phyloP scores from a whole-genome alignment of 2,113 vertebrate species.

The Mugil cephalus region DNA sequence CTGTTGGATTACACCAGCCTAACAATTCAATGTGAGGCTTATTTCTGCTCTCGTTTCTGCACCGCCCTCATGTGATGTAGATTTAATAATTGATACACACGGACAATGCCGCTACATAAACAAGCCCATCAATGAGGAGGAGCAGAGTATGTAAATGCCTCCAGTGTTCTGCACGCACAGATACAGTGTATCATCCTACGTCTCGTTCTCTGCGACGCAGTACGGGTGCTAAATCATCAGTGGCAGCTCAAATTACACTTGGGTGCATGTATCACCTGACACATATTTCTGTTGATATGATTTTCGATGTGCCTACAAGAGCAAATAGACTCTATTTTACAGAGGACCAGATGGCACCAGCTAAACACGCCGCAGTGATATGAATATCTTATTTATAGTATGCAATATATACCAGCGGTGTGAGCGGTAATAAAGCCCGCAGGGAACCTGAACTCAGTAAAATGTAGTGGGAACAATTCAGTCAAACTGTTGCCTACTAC shows the following conservation, averaged over 20 bases:
- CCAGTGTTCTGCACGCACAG: constrained; percentile 9
- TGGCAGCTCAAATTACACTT: constrained; percentile 50
- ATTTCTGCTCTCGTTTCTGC: neutral
- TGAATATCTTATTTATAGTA: constrained; percentile 38
- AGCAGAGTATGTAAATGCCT: constrained; percentile 52
- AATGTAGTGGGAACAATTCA: constrained; percentile 43
- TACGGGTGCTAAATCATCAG: constrained; percentile 46
- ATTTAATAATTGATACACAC: no score
- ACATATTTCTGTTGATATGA: constrained; percentile 7
- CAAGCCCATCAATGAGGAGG: constrained; percentile 24
- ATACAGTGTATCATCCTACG: constrained; percentile 22
- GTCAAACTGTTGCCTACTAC: constrained; percentile 10
- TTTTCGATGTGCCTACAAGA: neutral
- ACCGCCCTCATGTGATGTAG: neutral
- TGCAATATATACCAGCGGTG: constrained; percentile 22
- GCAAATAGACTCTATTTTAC: constrained; percentile 12
- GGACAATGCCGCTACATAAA: no score
- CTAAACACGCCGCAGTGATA: constrained; percentile 9
- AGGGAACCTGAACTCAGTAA: constrained; percentile 42
- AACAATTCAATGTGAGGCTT: no score
- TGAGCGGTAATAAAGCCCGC: neutral
- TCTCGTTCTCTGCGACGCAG: constrained; percentile 33
- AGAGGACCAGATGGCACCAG: neutral
- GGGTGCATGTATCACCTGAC: constrained; percentile 16
- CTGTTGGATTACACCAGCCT: no score